Evolutionary conservation across 2,113 vertebrate species (phyloP).

Genomic region (Mustela nigripes): DNA sequence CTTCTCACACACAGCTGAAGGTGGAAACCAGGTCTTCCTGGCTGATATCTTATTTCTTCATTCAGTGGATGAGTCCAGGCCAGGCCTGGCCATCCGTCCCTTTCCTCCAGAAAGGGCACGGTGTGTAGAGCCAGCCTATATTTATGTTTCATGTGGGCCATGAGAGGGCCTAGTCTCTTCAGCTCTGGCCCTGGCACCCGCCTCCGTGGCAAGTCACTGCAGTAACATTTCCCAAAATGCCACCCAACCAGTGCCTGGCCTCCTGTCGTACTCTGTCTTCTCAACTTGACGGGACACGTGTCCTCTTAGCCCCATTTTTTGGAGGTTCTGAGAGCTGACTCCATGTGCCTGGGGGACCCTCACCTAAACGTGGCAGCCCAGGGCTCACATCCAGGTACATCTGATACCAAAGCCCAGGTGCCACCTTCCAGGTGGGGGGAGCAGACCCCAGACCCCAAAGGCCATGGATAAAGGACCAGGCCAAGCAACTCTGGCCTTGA

Average conservation of each 20-base stretch:
- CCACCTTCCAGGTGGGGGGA: not conserved
- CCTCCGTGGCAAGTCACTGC: not conserved
- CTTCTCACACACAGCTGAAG: not conserved
- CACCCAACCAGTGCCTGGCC: accelerated
- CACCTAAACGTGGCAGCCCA: accelerated
- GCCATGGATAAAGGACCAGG: accelerated
- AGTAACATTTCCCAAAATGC: not conserved
- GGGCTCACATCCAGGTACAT: not conserved
- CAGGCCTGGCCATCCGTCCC: accelerated
- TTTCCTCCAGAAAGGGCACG: accelerated
- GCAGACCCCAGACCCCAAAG: not conserved
- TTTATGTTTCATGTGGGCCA: not conserved
- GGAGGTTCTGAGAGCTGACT: not conserved
- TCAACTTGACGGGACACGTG: accelerated
- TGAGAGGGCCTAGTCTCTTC: not conserved
- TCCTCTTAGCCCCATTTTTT: not conserved
- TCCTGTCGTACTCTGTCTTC: not conserved
- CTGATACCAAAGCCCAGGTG: not conserved
- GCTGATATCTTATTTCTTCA: not conserved
- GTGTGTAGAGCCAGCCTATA: accelerated
- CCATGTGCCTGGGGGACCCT: not conserved
- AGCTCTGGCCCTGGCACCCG: not conserved
- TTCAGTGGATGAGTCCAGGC: not conserved
- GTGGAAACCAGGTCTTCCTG: not conserved
- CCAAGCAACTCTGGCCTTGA: too few relatives aligned